These are phyloP conservation scores for Pissodes strobi DNA, from an alignment of 1,140 invertebrate species.

Conservation along the genomic window DNA sequence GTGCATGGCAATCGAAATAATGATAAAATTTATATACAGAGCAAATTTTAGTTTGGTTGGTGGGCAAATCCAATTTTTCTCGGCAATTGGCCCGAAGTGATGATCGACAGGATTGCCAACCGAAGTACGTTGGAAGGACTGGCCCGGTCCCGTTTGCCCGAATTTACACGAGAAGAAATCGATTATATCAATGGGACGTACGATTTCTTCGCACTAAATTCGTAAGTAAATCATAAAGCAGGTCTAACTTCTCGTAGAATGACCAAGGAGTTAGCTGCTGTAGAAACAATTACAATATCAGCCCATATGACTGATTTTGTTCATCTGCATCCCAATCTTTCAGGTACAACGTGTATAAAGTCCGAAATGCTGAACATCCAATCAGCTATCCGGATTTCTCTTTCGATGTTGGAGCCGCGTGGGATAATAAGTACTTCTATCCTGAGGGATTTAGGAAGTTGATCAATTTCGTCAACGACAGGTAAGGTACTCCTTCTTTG, in stretches of 20 bases:
- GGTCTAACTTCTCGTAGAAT: too few species aligned
- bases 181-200: slow-evolving; percentile 57
- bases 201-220: slow-evolving; percentile 45
- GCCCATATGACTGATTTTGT: too few species aligned
- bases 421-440: not conserved
- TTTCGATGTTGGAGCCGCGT: too few species aligned
- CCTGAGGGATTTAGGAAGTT: not conserved
- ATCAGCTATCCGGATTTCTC: too few species aligned
- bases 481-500: slow-evolving; percentile 1
- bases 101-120: slow-evolving; percentile 62
- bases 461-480: slow-evolving; percentile 11
- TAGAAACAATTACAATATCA: too few species aligned
- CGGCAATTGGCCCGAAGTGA: slow-evolving; percentile 67
- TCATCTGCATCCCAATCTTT: too few species aligned
- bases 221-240: slow-evolving; percentile 16
- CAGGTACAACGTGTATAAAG: too few species aligned
- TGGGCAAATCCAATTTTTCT: slow-evolving; percentile 64
- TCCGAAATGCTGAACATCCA: too few species aligned
- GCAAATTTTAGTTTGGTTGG: slow-evolving; percentile 26
- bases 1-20: too few species aligned
- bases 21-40: slow-evolving; percentile 63
- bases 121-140: slow-evolving; percentile 65
- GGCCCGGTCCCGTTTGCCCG: slow-evolving; percentile 62
- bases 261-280: too few species aligned
- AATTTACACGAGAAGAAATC: slow-evolving; percentile 65